Conservation (phyloP, 2,888 invertebrate genomes). For the Drosophila nr. medialis region DNA sequence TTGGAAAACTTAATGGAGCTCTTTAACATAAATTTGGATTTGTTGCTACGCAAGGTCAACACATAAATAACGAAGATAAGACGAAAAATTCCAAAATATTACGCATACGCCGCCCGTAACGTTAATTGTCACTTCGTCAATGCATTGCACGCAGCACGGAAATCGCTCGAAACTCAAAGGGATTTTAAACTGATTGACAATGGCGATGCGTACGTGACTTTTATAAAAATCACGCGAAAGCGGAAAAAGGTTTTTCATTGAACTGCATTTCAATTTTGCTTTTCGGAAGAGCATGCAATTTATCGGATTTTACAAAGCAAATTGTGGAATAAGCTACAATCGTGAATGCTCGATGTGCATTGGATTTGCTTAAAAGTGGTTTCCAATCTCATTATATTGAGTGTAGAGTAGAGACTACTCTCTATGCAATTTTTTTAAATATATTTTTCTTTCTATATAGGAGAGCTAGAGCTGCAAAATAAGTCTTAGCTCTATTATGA, state of each 20-base stretch:
- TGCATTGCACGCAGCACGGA: constrained; percentile 38
- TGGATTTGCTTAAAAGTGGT: background rate
- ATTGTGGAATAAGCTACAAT: background rate
- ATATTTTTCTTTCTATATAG: background rate
- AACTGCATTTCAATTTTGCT: constrained; percentile 16
- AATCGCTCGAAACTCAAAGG: constrained; percentile 28
- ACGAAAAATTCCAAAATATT: constrained; percentile 41
- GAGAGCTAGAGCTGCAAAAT: background rate
- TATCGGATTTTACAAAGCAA: constrained; percentile 4
- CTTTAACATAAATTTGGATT: constrained; percentile 39
- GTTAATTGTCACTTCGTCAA: constrained; percentile 41
- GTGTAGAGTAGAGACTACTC: background rate
- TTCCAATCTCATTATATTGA: background rate
- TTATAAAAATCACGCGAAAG: constrained; percentile 27
- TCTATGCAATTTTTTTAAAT: background rate
- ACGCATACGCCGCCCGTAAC: constrained; percentile 42
- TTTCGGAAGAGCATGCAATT: background rate
- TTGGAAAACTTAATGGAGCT: constrained; percentile 10
- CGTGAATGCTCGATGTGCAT: background rate
- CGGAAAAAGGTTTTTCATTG: constrained; percentile 24
- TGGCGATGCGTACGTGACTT: constrained; percentile 52
- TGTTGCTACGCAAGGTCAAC: constrained; percentile 3
- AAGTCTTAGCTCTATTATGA: background rate
- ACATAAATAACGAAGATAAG: constrained; percentile 22
- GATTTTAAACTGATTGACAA: constrained; percentile 54